These are phyloP conservation scores for Caenorhabditis sp. DNA, from an alignment of 2,888 invertebrate species.

Conservation along the genomic window DNA sequence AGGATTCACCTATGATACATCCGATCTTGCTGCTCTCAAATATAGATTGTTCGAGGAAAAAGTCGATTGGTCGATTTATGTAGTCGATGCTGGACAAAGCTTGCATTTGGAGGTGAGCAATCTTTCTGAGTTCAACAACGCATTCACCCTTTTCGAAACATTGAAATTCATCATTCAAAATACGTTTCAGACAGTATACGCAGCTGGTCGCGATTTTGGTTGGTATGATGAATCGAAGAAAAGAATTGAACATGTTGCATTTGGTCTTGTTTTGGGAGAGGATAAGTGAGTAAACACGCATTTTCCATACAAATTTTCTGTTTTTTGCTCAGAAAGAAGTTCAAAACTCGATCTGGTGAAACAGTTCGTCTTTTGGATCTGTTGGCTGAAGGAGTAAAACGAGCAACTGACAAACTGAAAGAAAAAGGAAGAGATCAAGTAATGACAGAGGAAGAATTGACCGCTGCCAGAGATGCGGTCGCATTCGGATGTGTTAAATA, in stretches of 20 bases:
- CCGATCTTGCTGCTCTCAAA: slow-evolving; percentile 88
- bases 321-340: slow-evolving; percentile 84
- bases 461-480: slow-evolving; percentile 77
- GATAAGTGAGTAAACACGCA: slow-evolving; percentile 76
- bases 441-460: slow-evolving; percentile 58
- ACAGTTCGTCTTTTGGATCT: slow-evolving; percentile 87
- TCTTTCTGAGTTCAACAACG: no score
- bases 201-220: slow-evolving; percentile 81
- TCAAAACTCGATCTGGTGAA: slow-evolving; percentile 96
- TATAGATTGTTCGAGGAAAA: slow-evolving; percentile 77
- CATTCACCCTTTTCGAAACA: no score
- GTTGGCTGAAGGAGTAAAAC: slow-evolving; percentile 82
- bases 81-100: slow-evolving; percentile 91
- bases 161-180: no score
- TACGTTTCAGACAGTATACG: slow-evolving; percentile 78
- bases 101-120: slow-evolving; percentile 62
- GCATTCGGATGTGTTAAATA: slow-evolving; percentile 99
- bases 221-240: slow-evolving; percentile 78
- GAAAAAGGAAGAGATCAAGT: slow-evolving; percentile 73
- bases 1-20: slow-evolving; percentile 92
- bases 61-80: slow-evolving; percentile 88
- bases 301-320: neutral
- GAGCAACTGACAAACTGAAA: slow-evolving; percentile 72
- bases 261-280: slow-evolving; percentile 96
- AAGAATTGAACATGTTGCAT: slow-evolving; percentile 88